Conservation (phyloP, 2,113 vertebrate species). For the Strix uralensis region DNA sequence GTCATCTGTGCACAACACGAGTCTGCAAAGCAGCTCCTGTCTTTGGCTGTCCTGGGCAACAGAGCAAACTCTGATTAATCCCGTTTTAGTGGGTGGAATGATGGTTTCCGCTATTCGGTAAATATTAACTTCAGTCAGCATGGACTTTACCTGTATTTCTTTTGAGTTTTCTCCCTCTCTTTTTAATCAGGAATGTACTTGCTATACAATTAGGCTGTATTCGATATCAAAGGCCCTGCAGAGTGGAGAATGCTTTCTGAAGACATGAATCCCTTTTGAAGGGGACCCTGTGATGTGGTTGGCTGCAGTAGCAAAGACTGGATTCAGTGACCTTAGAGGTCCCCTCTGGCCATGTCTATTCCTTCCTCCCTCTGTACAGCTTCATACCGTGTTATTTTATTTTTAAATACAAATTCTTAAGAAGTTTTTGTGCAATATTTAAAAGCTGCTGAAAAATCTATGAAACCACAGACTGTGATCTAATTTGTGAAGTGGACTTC, state of each 20-base stretch:
- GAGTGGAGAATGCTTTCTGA: not conserved
- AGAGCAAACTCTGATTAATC: not conserved
- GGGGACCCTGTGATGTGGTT: not conserved
- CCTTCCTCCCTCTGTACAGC: not conserved
- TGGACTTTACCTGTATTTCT: not conserved
- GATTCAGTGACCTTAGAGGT: not conserved
- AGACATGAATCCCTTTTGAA: not conserved
- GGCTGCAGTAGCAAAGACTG: not conserved
- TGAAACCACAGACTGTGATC: not conserved
- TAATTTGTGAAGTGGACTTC: not conserved
- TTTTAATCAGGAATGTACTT: not conserved
- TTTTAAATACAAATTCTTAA: not conserved
- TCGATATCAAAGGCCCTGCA: not conserved
- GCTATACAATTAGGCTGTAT: not conserved
- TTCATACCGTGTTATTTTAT: not conserved
- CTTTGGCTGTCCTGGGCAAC: not conserved
- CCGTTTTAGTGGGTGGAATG: not conserved
- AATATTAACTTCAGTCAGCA: not conserved
- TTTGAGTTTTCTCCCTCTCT: not conserved
- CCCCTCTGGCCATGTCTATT: not conserved
- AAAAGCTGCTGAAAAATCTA: not conserved
- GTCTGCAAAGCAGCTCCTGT: not conserved
- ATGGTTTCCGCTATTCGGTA: fast-evolving
- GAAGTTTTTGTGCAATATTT: not conserved
- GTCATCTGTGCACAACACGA: not conserved